Conservation (phyloP, 2,113 vertebrate genomes). For the Gasterosteus nipponicus region DNA sequence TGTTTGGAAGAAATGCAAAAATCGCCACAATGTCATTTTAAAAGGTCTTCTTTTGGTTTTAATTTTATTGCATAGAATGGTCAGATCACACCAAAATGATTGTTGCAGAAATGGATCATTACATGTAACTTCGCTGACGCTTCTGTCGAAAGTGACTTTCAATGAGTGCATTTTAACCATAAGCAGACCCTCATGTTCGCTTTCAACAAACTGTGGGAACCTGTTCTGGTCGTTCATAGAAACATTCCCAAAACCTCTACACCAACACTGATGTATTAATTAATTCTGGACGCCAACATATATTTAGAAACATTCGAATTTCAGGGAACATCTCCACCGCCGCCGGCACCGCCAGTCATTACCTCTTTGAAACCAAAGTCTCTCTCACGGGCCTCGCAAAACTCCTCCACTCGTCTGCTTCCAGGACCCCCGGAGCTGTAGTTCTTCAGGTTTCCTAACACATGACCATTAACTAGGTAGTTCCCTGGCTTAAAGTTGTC, state of each 20-base stretch:
- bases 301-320: not conserved
- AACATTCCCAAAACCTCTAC: not conserved
- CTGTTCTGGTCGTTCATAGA: not conserved
- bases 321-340: not conserved
- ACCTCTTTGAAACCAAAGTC: not conserved
- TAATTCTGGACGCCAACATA: not conserved
- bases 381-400: not conserved
- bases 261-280: not conserved
- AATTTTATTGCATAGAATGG: slow-evolving; percentile 35
- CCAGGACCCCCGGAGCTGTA: not conserved
- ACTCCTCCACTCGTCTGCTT: slow-evolving; percentile 2
- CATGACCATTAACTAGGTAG: not conserved
- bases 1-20: slow-evolving; percentile 66
- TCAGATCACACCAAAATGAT: not conserved
- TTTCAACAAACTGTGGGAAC: not conserved
- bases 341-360: not conserved
- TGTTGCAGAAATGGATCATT: not conserved
- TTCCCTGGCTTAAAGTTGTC: not conserved
- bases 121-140: no score
- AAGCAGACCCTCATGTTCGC: not conserved
- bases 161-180: no score
- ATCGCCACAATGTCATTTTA: slow-evolving; percentile 55
- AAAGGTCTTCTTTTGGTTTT: slow-evolving; percentile 47
- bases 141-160: no score
- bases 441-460: not conserved